A percentile compares a stretch with the other conserved stretches of the same genome.
Conservation (phyloP, 2,888 invertebrate species). For the Ctenicera cuprea region DNA sequence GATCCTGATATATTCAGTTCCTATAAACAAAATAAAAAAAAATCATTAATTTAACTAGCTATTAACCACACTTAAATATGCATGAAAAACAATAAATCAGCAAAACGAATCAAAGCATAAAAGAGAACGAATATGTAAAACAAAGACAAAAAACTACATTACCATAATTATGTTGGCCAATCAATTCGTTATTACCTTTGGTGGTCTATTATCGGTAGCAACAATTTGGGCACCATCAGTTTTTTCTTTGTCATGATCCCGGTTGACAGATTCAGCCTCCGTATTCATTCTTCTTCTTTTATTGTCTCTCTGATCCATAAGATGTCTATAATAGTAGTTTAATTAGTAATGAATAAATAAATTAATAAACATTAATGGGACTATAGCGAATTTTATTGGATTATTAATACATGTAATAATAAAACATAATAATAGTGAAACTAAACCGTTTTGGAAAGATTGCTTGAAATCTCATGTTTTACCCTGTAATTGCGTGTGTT, state of each 20-base stretch:
- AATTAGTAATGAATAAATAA: background rate
- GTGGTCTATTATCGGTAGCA: too few relatives aligned
- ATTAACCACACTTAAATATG: too few relatives aligned
- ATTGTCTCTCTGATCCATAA: background rate
- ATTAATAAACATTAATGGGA: conserved; percentile 7
- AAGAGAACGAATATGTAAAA: too few relatives aligned
- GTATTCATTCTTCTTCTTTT: background rate
- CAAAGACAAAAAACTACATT: too few relatives aligned
- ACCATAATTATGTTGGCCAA: too few relatives aligned
- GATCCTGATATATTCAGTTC: background rate
- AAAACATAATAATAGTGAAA: conserved; percentile 7
- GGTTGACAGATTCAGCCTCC: background rate
- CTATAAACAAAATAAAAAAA: background rate
- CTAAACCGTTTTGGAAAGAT: background rate
- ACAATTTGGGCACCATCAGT: background rate
- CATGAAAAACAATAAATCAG: too few relatives aligned
- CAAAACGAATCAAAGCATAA: too few relatives aligned
- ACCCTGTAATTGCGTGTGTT: background rate
- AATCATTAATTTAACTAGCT: too few relatives aligned
- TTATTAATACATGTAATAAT: conserved; percentile 3
- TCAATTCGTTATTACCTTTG: too few relatives aligned
- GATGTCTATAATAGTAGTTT: background rate
- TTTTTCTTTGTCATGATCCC: conserved; percentile 1
- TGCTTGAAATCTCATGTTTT: too few relatives aligned
- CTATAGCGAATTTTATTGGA: conserved; percentile 4